Conservation (phyloP, 2,888 invertebrate species). For the Cyrtodaria siliqua region DNA sequence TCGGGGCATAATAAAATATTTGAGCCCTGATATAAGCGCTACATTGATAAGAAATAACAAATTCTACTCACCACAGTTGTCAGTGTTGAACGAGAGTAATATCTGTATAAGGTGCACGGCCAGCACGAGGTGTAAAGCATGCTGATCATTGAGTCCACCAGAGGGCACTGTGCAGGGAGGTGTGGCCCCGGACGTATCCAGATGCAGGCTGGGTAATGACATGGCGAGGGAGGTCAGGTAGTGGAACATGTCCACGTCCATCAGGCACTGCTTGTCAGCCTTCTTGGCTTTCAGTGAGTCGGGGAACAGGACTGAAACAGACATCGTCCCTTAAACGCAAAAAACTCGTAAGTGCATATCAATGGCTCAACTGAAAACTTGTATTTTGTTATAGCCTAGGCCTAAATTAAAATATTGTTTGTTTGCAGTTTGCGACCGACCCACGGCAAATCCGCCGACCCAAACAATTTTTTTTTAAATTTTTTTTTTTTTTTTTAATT, state of each 20-base stretch:
- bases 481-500: no score
- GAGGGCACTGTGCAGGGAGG: constrained; percentile 76
- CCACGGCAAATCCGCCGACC: no score
- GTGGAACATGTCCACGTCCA: constrained; percentile 95
- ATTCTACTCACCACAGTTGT: constrained; percentile 41
- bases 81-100: constrained; percentile 89
- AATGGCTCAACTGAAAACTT: no score
- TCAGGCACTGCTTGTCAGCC: constrained; percentile 87
- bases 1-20: no score
- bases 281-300: constrained; percentile 69
- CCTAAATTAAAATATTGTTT: no score
- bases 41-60: no score
- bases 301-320: constrained; percentile 78
- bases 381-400: no score
- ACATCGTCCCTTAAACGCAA: no score
- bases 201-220: constrained; percentile 90
- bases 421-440: no score
- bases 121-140: constrained; percentile 93
- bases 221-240: constrained; percentile 92
- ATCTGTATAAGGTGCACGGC: constrained; percentile 92
- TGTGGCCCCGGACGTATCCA: constrained; percentile 63
- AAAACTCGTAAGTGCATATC: no score
- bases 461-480: no score
- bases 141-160: constrained; percentile 89
- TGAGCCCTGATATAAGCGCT: no score